Conservation (phyloP, 2,113 vertebrate genomes). For the Percina caprodes region DNA sequence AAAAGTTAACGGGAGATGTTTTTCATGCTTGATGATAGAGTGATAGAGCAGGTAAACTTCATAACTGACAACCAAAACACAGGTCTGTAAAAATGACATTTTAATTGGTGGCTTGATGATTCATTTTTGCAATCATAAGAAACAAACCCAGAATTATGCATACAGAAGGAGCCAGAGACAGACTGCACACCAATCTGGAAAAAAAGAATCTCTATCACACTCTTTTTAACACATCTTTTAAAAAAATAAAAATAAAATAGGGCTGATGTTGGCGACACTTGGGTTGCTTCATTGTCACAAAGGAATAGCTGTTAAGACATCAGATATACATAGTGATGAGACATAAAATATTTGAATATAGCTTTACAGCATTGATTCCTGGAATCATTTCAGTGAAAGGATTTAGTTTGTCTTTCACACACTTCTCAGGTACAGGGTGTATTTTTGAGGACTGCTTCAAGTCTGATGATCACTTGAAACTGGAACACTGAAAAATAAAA, state of each 20-base stretch:
- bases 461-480: conserved; percentile 42
- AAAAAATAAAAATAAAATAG: conserved; percentile 10
- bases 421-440: conserved; percentile 19
- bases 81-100: conserved; percentile 82
- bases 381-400: conserved; percentile 66
- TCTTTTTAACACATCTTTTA: conserved; percentile 45
- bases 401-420: conserved; percentile 24
- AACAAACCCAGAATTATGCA: conserved; percentile 73
- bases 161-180: conserved; percentile 72
- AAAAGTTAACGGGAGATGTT: background rate
- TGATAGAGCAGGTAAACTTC: conserved; percentile 10
- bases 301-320: conserved; percentile 76
- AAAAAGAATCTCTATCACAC: conserved; percentile 59
- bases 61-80: conserved; percentile 56
- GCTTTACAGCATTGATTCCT: conserved; percentile 63
- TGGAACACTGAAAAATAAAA: conserved; percentile 49
- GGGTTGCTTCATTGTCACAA: conserved; percentile 65
- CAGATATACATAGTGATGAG: conserved; percentile 62
- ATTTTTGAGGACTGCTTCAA: conserved; percentile 20
- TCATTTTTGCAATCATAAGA: conserved; percentile 81
- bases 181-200: conserved; percentile 59
- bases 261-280: conserved; percentile 40
- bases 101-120: conserved; percentile 84
- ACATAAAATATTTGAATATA: conserved; percentile 56
- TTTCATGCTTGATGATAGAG: conserved; percentile 17